Percentiles rank a stretch among this genome's conserved stretches.
Evolutionary conservation across 1,140 invertebrate genomes (phyloP).

Genomic region (Musca domestica): DNA sequence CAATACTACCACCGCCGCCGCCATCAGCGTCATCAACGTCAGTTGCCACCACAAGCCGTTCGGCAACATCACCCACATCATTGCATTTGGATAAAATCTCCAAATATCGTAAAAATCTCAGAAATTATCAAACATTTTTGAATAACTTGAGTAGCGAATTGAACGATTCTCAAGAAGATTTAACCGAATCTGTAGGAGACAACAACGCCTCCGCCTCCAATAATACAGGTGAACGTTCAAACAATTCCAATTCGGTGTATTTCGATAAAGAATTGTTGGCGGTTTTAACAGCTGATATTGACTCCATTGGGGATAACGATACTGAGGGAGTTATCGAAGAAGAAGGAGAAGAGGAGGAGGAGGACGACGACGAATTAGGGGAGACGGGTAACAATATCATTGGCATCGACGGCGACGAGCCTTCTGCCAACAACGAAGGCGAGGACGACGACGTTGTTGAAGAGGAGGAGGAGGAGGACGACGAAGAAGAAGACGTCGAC

Average conservation of each 20-base stretch:
- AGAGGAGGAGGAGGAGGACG: constrained; percentile 37
- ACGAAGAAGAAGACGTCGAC: constrained; percentile 35
- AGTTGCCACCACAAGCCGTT: constrained; percentile 1
- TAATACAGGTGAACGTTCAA: not conserved
- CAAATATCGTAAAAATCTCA: constrained; percentile 37
- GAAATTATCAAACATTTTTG: constrained; percentile 36
- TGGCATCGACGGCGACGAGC: constrained; percentile 13
- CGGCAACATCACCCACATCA: constrained; percentile 6
- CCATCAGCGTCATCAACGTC: not conserved
- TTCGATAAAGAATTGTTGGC: constrained; percentile 10
- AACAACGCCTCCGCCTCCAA: not conserved
- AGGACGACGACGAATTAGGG: constrained; percentile 4
- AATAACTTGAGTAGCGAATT: constrained; percentile 17
- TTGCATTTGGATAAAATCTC: constrained; percentile 29
- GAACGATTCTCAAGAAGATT: constrained; percentile 4
- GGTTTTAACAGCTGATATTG: not conserved
- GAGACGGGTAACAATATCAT: not conserved
- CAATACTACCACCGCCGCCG: not conserved
- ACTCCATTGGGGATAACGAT: constrained; percentile 8
- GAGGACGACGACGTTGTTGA: constrained; percentile 37
- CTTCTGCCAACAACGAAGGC: constrained; percentile 38
- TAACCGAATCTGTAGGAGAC: not conserved
- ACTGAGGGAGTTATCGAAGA: constrained; percentile 4
- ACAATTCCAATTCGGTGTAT: not conserved
- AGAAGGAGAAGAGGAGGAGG: constrained; percentile 22